Conservation (phyloP, 2,797 vertebrate species). For the Coregonus suidteri region DNA sequence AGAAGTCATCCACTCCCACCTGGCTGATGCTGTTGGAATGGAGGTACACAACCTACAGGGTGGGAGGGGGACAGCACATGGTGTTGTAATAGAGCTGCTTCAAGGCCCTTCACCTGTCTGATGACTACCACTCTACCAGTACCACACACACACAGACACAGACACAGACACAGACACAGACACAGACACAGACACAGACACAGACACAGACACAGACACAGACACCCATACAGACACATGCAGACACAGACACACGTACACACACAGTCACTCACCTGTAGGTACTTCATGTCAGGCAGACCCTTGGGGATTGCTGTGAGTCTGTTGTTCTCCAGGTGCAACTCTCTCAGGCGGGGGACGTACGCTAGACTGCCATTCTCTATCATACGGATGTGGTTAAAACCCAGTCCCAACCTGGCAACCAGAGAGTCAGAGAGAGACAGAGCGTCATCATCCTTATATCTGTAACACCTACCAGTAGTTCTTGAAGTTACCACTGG, state of each 20-base stretch:
- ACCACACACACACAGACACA: not conserved
- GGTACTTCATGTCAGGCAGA: slow-evolving; percentile 86
- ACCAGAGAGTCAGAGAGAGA: slow-evolving; percentile 25
- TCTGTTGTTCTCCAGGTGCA: slow-evolving; percentile 90
- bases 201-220: not conserved
- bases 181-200: not conserved
- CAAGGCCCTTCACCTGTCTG: not conserved
- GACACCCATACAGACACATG: not conserved
- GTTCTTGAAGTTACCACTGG: slow-evolving; percentile 1
- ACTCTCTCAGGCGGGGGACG: slow-evolving; percentile 80
- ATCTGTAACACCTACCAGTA: not conserved
- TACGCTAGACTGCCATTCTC: slow-evolving; percentile 87
- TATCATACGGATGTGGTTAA: slow-evolving; percentile 86
- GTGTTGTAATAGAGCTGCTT: not conserved
- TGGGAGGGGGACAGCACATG: slow-evolving; percentile 3
- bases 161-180: not conserved
- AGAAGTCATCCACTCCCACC: slow-evolving; percentile 86
- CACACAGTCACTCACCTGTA: slow-evolving; percentile 76
- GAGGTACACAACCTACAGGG: slow-evolving; percentile 86
- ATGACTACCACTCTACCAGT: not conserved
- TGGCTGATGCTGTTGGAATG: slow-evolving; percentile 87
- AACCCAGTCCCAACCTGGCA: slow-evolving; percentile 85
- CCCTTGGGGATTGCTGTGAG: slow-evolving; percentile 80
- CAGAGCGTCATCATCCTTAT: not conserved
- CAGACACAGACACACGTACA: not conserved